phyloP scores from a whole-genome alignment of 2,113 vertebrate genomes.

The Gallinago paraguaiae region DNA sequence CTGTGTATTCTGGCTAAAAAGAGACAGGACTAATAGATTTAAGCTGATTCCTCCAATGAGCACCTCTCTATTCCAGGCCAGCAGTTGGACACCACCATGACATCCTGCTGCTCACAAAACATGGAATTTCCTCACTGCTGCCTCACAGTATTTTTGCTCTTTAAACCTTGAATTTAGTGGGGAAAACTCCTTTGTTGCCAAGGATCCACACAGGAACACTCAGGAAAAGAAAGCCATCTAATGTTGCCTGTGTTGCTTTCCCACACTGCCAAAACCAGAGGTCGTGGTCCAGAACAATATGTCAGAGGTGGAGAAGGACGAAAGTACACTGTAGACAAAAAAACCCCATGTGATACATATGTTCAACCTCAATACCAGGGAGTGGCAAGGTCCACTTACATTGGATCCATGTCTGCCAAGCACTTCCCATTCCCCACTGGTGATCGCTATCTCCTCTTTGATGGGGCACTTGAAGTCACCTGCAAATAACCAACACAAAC shows the following conservation, averaged over 20 bases:
- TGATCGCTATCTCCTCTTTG: conserved; percentile 80
- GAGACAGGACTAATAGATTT: background rate
- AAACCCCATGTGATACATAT: accelerated
- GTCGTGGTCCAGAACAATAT: background rate
- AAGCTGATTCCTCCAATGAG: background rate
- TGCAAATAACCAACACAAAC: conserved; percentile 21
- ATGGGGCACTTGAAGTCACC: conserved; percentile 83
- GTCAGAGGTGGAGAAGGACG: background rate
- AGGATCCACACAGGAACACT: background rate
- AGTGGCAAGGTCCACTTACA: conserved; percentile 32
- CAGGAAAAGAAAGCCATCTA: background rate
- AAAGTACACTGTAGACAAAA: background rate
- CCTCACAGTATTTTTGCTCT: background rate
- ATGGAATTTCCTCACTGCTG: background rate
- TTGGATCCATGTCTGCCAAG: conserved; percentile 84
- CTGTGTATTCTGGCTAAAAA: background rate
- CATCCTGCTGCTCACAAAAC: background rate
- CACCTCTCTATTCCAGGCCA: background rate
- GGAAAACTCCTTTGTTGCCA: background rate
- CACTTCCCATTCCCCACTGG: conserved; percentile 85
- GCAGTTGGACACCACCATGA: background rate
- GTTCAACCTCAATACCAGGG: background rate
- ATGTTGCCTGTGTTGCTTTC: background rate
- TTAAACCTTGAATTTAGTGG: background rate
- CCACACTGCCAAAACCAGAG: background rate